Conservation (phyloP, 2,113 vertebrate genomes). For the Agelaius phoeniceus region DNA sequence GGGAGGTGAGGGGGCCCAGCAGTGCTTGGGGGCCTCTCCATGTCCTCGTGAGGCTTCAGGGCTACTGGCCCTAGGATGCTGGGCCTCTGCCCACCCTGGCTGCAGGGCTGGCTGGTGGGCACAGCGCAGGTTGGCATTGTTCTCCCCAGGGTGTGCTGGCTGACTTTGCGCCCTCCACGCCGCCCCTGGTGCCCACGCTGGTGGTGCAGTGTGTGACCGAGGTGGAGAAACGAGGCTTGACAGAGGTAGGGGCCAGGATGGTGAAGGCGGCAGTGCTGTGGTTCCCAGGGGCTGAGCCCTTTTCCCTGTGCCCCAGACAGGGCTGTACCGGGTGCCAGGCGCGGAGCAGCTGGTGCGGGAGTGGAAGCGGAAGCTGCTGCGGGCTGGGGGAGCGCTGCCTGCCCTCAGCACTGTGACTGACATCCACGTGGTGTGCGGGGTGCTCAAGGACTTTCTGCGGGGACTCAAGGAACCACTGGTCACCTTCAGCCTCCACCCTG, state of each 20-base stretch:
- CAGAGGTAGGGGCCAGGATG: slow-evolving; percentile 67
- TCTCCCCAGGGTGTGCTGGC: slow-evolving; percentile 75
- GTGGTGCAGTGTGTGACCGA: slow-evolving; percentile 83
- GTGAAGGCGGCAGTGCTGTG: rapidly evolving
- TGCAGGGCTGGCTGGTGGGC: rapidly evolving
- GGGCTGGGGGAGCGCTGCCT: slow-evolving; percentile 11
- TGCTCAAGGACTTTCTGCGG: slow-evolving; percentile 87
- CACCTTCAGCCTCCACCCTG: slow-evolving; percentile 82
- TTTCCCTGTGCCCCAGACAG: slow-evolving; percentile 63
- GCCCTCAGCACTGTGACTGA: slow-evolving; percentile 74
- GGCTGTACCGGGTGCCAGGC: slow-evolving; percentile 83
- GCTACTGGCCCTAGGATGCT: background rate
- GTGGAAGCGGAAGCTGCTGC: slow-evolving; percentile 75
- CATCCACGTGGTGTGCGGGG: slow-evolving; percentile 84
- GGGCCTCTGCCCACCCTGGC: background rate
- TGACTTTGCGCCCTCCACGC: slow-evolving; percentile 63
- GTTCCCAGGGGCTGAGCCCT: background rate
- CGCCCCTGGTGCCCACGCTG: slow-evolving; percentile 75
- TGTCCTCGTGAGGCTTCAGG: rapidly evolving
- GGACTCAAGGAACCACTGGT: slow-evolving; percentile 84
- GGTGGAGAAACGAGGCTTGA: slow-evolving; percentile 82
- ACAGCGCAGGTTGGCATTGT: rapidly evolving
- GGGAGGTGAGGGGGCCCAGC: background rate
- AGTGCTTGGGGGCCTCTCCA: rapidly evolving
- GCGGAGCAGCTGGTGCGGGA: slow-evolving; percentile 79